Base-by-base conservation (phyloP, 2,797 vertebrate species). In the Rhincodon typus region DNA sequence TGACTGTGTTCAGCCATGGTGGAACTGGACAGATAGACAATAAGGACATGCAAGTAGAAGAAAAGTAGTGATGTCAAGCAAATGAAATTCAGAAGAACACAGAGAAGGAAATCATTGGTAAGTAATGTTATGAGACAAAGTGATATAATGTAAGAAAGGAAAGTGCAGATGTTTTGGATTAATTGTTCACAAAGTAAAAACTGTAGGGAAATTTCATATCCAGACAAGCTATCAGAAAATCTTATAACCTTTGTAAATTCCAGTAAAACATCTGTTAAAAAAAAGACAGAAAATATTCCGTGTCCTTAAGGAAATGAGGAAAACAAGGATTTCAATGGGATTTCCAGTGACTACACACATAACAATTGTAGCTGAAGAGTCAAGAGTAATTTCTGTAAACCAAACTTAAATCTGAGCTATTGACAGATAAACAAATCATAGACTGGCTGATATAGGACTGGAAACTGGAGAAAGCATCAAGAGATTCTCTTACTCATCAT, bases 131-230 rank as follows among this genome's bases (percentile, higher is more conserved):
- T 66, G 88, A 84, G 30, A 57, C 8, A 84, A 46, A 46, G 23
- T 46, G 21, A 46, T 23, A 42, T 42, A 23, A 84, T 10, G 10
- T 62, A 42, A 82, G 38, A 84, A 84, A 34, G 53, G 38, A 69
- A 94, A 69, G 46, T 94, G 66, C 38, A 94, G 62, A 69, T 70
- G 62, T 69, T 21, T 69, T 42, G 53, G 67, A 94, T 57, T 67
- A 94, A 94, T 70, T 94, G n/a, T 94, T 70, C 91, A 66, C 91
- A 42, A 42, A 69, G 67, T 70, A 70, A 84, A 46, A 5, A 84
- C 82, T 8, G 17, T 84, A 21, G 91, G 53, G n/a, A 94, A 67
- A 70, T 94, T 70, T 67, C 23, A 46, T 27, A 70, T 70, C n/a
- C 91, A 94, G 25, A 25, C 38, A 94, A 42, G 70, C n/a, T 46